Evolutionary conservation across 2,888 invertebrate genomes (phyloP), one percentile per base, ranked within the genome.

Genomic region (Apomyelois bistriatella): DNA sequence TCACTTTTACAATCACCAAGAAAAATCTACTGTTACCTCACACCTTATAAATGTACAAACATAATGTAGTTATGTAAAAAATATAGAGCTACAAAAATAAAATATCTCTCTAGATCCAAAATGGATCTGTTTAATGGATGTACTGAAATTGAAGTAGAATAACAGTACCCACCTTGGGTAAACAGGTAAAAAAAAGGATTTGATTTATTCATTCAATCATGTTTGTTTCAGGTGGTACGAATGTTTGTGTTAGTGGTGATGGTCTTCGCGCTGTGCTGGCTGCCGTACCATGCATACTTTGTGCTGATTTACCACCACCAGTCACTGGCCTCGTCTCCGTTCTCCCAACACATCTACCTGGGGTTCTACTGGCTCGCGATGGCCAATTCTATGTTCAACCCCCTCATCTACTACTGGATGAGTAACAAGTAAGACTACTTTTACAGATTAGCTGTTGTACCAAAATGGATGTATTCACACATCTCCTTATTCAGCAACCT

Each of bases 381-480:
- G 97, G 95, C 96, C 13, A 97, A 97, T 76, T 95, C 96, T 0
- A 96, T 97, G 95, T 96, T 97, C 59, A 97, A 97, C 84, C 97
- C 97, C 0, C 92, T 97, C 54, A 96, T 97, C 51, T 97, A 97
- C 79, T 97, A 97, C 74, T 96, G 96, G 95, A 97, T 97, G 97
- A 97, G 97, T 77, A 94, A 95, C 61, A 93, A 94, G 95, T 95
- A 78, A 91, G 86, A 32, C 32, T 32, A 32, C 7, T 79, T 28
- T 28, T 28, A 7, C 7, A 22, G 22, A 22, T 22, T 22, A 3
- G 22, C 22, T n/a, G n/a, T n/a, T n/a, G n/a, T n/a, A n/a, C n/a
- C n/a, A n/a, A n/a, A n/a, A n/a, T n/a, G n/a, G n/a, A n/a, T n/a
- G n/a, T n/a, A n/a, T n/a, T n/a, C n/a, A n/a, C n/a, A n/a, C n/a